A percentile compares a stretch with the other conserved stretches of the same genome.
Conservation (phyloP, 2,888 invertebrate genomes). For the Plebejus anna region DNA sequence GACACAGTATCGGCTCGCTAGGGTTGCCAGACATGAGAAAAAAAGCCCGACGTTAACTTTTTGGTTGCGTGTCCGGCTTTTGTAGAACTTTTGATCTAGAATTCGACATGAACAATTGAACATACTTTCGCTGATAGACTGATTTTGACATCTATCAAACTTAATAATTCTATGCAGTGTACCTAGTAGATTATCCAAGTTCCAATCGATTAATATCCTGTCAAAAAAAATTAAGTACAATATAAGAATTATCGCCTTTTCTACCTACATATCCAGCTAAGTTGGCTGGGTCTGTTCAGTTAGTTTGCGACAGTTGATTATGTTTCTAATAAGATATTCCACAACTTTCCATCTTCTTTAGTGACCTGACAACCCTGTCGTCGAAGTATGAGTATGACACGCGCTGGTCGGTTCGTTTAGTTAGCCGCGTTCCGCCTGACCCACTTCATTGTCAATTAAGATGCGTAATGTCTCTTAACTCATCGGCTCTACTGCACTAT, state of each 20-base stretch:
- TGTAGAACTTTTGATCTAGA: too few species aligned
- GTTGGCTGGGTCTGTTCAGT: background rate
- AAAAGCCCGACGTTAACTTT: background rate
- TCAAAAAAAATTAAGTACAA: background rate
- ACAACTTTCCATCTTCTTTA: background rate
- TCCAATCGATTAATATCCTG: background rate
- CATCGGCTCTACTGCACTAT: conserved; percentile 40
- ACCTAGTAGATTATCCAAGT: background rate
- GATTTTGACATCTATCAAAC: background rate
- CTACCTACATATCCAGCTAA: too few species aligned
- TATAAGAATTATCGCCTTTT: background rate
- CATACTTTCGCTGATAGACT: background rate
- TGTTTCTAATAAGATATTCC: background rate
- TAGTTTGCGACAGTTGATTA: background rate
- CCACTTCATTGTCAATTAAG: conserved; percentile 61
- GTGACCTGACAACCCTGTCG: background rate
- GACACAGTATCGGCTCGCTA: conserved; percentile 30
- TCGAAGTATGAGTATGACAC: conserved; percentile 33
- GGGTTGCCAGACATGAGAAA: background rate
- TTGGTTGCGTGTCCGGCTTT: too few species aligned
- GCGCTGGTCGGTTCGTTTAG: conserved; percentile 56
- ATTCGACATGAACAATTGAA: too few species aligned
- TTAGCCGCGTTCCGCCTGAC: conserved; percentile 62
- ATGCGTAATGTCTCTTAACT: conserved; percentile 52
- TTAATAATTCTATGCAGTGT: too few species aligned